Evolutionary conservation across 2,797 vertebrate genomes (phyloP).

Genomic region (Dicrostonyx torquatus): DNA sequence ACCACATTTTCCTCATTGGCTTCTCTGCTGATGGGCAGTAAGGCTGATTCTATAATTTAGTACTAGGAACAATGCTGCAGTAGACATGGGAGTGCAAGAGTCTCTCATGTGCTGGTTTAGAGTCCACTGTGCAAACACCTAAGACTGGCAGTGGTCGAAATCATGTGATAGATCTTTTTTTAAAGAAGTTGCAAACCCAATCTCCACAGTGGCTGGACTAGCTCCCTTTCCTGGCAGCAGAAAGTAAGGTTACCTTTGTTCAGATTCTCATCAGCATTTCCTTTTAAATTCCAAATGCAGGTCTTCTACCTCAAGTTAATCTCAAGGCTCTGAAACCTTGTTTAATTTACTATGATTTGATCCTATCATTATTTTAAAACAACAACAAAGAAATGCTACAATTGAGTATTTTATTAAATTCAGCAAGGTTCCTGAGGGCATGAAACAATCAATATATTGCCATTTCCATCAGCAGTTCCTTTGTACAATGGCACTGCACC

Average conservation of each 20-base stretch:
- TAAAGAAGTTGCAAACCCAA: not conserved
- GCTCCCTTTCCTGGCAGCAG: not conserved
- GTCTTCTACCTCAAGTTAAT: conserved; percentile 25
- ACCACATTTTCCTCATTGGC: not conserved
- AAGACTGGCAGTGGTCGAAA: not conserved
- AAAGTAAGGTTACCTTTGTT: not conserved
- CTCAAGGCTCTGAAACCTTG: not conserved
- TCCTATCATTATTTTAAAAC: not conserved
- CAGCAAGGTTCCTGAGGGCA: not conserved
- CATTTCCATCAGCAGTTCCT: not conserved
- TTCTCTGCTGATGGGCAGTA: not conserved
- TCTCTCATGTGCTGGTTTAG: not conserved
- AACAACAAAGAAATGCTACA: not conserved
- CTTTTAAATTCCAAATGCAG: not conserved
- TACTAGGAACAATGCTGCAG: not conserved
- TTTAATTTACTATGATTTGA: conserved; percentile 16
- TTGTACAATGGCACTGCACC: not conserved
- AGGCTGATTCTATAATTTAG: too few relatives aligned
- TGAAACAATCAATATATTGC: not conserved
- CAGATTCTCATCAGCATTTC: not conserved
- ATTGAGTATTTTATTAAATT: not conserved
- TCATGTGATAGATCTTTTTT: not conserved
- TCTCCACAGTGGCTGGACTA: not conserved
- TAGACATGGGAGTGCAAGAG: not conserved
- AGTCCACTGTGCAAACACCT: not conserved